These are phyloP conservation scores for Tapirus terrestris DNA, from an alignment of 2,113 vertebrate species.

Conservation along the genomic window DNA sequence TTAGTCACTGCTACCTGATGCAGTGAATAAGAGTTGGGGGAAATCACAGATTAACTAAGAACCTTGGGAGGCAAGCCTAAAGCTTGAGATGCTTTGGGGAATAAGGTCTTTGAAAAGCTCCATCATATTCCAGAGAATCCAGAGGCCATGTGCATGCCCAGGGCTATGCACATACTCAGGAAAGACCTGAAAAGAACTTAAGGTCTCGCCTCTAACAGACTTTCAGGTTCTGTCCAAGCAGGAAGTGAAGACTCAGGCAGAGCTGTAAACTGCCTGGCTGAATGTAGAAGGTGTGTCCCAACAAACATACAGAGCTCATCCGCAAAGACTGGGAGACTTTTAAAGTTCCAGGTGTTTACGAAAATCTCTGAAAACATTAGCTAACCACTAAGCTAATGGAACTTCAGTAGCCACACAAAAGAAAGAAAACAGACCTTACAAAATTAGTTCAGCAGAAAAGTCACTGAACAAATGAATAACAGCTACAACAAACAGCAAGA, in stretches of 20 bases:
- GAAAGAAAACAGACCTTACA: background rate
- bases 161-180: background rate
- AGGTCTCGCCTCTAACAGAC: background rate
- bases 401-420: background rate
- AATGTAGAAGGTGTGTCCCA: background rate
- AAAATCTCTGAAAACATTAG: background rate
- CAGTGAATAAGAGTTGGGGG: background rate
- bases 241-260: background rate
- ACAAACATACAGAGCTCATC: background rate
- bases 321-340: background rate
- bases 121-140: background rate
- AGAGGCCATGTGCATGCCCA: background rate
- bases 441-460: background rate
- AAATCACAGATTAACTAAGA: background rate
- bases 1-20: background rate
- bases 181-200: background rate
- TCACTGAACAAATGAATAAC: background rate
- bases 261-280: background rate
- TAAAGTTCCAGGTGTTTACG: background rate
- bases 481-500: background rate
- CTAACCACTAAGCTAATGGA: background rate
- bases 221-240: background rate
- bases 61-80: background rate
- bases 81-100: background rate
- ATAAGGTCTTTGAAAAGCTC: background rate